Evolutionary conservation across 2,113 vertebrate species (phyloP).

Genomic region (Brachypodius melanocephalos): DNA sequence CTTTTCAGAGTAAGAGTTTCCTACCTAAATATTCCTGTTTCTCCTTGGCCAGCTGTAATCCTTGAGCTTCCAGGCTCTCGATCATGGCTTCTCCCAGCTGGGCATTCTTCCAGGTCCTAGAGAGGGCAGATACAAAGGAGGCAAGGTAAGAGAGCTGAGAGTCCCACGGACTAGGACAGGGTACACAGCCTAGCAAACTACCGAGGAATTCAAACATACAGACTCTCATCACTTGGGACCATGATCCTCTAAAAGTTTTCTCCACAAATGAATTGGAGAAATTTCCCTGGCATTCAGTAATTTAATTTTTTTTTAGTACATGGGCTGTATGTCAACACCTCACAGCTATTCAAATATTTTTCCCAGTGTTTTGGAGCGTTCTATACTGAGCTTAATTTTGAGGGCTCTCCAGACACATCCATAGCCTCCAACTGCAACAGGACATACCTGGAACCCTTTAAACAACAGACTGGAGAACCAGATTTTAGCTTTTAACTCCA

Average conservation of each 20-base stretch:
- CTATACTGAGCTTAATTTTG: background rate
- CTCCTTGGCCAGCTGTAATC: constrained; percentile 94
- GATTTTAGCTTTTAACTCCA: background rate
- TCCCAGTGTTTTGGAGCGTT: background rate
- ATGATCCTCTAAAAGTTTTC: background rate
- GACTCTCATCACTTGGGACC: background rate
- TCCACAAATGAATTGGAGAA: background rate
- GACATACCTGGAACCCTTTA: background rate
- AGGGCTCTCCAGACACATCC: background rate
- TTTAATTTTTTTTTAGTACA: background rate
- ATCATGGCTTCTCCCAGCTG: constrained; percentile 98
- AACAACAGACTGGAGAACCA: background rate
- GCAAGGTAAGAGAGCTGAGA: background rate
- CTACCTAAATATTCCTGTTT: constrained; percentile 96
- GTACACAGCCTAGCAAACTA: background rate
- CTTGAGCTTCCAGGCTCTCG: constrained; percentile 95
- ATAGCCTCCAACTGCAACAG: background rate
- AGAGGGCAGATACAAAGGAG: constrained; percentile 17
- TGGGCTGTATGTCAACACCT: background rate
- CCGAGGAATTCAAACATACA: background rate
- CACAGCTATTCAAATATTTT: background rate
- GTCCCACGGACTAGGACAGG: background rate
- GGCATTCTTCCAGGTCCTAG: constrained; percentile 94
- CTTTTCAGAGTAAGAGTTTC: background rate
- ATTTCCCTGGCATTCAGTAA: background rate